Percentiles rank a stretch among this genome's conserved stretches.
Conservation (phyloP, 1,140 invertebrate species). For the Achroia grisella region DNA sequence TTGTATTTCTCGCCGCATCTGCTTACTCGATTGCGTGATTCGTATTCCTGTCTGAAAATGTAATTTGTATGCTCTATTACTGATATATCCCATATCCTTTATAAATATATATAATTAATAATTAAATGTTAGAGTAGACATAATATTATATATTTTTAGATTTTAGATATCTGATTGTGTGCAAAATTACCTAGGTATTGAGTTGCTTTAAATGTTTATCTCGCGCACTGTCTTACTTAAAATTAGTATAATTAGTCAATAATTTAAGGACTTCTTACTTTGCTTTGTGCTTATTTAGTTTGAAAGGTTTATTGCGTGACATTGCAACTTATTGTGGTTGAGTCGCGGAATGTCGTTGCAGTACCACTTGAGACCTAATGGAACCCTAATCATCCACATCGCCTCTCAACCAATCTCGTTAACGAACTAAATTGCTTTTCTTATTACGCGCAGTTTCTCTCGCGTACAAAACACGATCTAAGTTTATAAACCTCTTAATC, state of each 20-base stretch:
- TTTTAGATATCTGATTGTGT: too few relatives aligned
- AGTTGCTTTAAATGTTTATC: too few relatives aligned
- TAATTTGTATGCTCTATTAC: too few relatives aligned
- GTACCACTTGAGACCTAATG: constrained; percentile 37
- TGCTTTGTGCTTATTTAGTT: too few relatives aligned
- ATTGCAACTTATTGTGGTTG: constrained; percentile 35
- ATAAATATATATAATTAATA: too few relatives aligned
- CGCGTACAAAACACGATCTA: constrained; percentile 21
- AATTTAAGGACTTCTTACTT: too few relatives aligned
- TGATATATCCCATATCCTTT: too few relatives aligned
- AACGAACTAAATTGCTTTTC: constrained; percentile 59
- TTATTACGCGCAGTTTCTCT: constrained; percentile 37
- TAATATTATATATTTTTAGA: too few relatives aligned
- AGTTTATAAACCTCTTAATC: constrained; percentile 43
- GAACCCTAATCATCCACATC: constrained; percentile 55
- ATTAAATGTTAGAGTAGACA: too few relatives aligned
- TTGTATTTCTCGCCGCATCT: constrained; percentile 24
- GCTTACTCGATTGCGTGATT: constrained; percentile 35
- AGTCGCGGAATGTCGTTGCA: constrained; percentile 35
- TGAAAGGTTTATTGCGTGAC: constrained; percentile 23
- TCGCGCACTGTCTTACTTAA: too few relatives aligned
- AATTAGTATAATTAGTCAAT: too few relatives aligned
- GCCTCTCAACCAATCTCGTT: constrained; percentile 58
- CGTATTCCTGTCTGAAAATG: background rate
- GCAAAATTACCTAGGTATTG: too few relatives aligned